Evolutionary conservation across 2,797 vertebrate species (phyloP).

Genomic region (Gila robusta): DNA sequence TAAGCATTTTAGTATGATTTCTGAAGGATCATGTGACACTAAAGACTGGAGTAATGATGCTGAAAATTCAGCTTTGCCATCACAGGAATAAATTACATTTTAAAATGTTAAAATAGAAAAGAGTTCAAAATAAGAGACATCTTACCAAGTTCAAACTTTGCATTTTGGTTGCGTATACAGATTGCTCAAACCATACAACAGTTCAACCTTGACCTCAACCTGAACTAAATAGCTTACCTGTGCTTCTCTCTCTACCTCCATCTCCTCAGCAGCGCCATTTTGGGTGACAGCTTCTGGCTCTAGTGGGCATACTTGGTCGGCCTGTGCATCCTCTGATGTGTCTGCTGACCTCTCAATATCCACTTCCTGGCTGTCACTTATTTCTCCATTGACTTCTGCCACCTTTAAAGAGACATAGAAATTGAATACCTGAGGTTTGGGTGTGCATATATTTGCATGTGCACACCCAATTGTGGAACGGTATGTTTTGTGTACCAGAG

Average conservation of each 20-base stretch:
- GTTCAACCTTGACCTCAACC: background rate
- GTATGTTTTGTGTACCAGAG: too few relatives aligned
- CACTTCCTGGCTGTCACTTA: constrained; percentile 33
- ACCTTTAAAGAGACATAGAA: constrained; percentile 29
- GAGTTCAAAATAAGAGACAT: background rate
- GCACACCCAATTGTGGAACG: too few relatives aligned
- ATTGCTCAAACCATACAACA: background rate
- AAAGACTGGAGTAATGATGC: background rate
- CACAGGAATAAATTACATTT: background rate
- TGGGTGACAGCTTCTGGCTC: constrained; percentile 21
- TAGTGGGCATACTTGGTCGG: constrained; percentile 6
- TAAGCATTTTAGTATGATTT: too few relatives aligned
- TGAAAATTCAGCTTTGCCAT: background rate
- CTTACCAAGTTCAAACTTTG: background rate
- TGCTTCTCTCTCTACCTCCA: constrained; percentile 33
- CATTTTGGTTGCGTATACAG: background rate
- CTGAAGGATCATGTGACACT: background rate
- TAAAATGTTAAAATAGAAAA: background rate
- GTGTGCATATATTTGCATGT: background rate
- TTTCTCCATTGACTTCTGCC: constrained; percentile 52
- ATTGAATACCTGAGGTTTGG: background rate
- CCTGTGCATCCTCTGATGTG: background rate
- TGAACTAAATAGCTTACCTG: background rate
- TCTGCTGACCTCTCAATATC: background rate
- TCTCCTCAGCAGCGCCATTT: constrained; percentile 40